Evolutionary conservation across 2,888 invertebrate species (phyloP).

Genomic region (Emmelina monodactyla): DNA sequence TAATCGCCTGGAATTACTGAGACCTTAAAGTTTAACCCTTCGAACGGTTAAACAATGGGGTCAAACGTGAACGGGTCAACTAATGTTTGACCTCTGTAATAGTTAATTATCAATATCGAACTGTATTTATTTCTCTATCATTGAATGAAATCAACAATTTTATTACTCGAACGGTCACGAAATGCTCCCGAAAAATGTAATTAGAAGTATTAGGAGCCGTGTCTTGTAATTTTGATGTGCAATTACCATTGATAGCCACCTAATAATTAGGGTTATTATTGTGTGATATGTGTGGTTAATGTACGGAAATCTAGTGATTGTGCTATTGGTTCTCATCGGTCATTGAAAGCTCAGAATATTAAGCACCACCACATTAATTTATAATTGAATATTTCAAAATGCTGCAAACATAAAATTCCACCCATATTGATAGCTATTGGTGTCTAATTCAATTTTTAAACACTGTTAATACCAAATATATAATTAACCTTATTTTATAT

Average conservation of each 20-base stretch:
- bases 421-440: too few species aligned
- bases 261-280: slow-evolving; percentile 1
- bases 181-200: slow-evolving; percentile 30
- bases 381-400: too few species aligned
- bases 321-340: slow-evolving; percentile 1
- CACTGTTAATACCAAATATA: too few species aligned
- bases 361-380: too few species aligned
- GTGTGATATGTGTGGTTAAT: background rate
- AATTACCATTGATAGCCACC: background rate
- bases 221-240: background rate
- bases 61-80: background rate
- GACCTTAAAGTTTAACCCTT: too few species aligned
- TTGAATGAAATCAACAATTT: slow-evolving; percentile 38
- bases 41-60: background rate
- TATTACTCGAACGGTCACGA: slow-evolving; percentile 45
- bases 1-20: too few species aligned
- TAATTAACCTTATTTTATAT: too few species aligned
- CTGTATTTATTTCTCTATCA: slow-evolving; percentile 34
- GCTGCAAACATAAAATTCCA: too few species aligned
- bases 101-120: background rate
- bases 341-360: too few species aligned
- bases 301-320: background rate
- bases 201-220: background rate
- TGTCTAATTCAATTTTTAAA: too few species aligned
- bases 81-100: background rate